These are phyloP conservation scores for Corapipo altera DNA, from an alignment of 2,113 vertebrate species.

Conservation along the genomic window DNA sequence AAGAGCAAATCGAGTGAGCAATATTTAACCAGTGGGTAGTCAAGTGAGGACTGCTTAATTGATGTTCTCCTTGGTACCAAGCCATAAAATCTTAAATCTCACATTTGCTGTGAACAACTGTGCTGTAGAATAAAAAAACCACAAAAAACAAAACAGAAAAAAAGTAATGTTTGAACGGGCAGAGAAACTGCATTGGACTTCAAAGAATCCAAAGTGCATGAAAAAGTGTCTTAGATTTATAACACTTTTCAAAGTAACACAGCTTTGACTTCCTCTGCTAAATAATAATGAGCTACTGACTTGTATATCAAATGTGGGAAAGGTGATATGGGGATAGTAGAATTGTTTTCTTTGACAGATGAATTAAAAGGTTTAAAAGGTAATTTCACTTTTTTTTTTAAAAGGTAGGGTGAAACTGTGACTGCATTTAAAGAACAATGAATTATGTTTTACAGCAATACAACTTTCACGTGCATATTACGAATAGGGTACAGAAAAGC, in stretches of 20 bases:
- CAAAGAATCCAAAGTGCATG: not conserved
- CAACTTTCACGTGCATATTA: accelerated
- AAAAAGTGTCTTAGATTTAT: not conserved
- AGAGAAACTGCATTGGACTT: not conserved
- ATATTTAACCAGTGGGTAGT: not conserved
- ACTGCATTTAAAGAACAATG: not conserved
- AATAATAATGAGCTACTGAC: not conserved
- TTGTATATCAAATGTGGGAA: not conserved
- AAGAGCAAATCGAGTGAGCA: not conserved
- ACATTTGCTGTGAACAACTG: not conserved
- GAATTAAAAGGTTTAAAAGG: not conserved
- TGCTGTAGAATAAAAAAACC: not conserved
- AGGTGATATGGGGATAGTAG: not conserved
- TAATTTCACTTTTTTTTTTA: not conserved
- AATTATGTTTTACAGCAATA: not conserved
- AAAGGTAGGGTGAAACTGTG: not conserved
- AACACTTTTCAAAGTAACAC: not conserved
- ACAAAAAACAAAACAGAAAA: not conserved
- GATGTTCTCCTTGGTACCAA: not conserved
- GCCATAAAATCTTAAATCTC: not conserved
- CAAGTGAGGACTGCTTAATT: not conserved
- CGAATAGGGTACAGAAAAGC: not conserved
- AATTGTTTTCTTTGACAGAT: not conserved
- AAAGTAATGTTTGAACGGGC: not conserved
- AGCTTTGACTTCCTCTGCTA: not conserved